These are phyloP conservation scores for Rhinichthys klamathensis DNA, from an alignment of 2,113 vertebrate genomes.

Conservation along the genomic window DNA sequence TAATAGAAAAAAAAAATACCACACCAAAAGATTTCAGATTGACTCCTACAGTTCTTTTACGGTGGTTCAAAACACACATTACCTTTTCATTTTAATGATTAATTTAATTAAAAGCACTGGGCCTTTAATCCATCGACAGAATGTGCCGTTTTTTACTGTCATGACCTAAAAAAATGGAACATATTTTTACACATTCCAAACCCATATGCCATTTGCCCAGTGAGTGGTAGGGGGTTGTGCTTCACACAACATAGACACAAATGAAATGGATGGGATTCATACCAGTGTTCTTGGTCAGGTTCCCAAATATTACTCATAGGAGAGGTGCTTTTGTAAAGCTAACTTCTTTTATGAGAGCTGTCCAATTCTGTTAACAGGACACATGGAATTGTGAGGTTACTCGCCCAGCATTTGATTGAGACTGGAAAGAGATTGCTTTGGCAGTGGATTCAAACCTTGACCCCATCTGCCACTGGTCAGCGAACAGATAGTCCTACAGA, in stretches of 20 bases:
- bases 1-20: background rate
- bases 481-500: no score
- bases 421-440: background rate
- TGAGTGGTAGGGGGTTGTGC: background rate
- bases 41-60: background rate
- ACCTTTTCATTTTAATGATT: background rate
- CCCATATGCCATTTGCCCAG: background rate
- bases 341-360: constrained; percentile 34
- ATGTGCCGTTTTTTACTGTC: background rate
- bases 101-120: background rate
- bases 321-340: background rate
- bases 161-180: background rate
- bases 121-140: background rate
- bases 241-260: background rate
- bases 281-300: constrained; percentile 24
- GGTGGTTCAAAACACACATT: background rate
- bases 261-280: background rate
- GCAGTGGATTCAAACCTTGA: background rate
- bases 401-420: background rate
- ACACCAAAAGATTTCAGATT: background rate
- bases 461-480: no score
- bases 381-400: constrained; percentile 12
- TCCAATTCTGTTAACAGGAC: constrained; percentile 24
- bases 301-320: constrained; percentile 42
- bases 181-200: background rate